Evolutionary conservation across 2,888 invertebrate genomes (phyloP).

Genomic region (Drosophila mimetica): DNA sequence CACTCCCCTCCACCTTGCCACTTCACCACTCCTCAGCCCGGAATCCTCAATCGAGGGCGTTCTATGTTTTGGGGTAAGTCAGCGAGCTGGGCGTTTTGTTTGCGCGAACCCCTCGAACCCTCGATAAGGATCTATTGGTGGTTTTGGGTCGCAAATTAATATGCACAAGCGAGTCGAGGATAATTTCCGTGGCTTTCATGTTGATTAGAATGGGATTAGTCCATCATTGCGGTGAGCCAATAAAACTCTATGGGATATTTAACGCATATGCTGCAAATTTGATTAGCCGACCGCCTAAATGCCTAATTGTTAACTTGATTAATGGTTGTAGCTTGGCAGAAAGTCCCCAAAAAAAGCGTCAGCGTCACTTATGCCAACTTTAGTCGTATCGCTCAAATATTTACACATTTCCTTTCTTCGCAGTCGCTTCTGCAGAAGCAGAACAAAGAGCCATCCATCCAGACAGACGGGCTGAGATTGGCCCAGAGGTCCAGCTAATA

Average conservation of each 20-base stretch:
- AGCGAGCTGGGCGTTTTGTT: conserved; percentile 57
- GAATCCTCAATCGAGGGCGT: conserved; percentile 40
- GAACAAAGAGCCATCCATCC: conserved; percentile 35
- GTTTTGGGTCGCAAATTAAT: conserved; percentile 62
- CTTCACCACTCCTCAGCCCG: not conserved
- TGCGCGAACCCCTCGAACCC: conserved; percentile 51
- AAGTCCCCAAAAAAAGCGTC: conserved; percentile 15
- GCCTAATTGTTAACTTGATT: conserved; percentile 29
- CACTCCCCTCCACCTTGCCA: not conserved
- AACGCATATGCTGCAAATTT: conserved; percentile 67
- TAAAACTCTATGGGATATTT: conserved; percentile 59
- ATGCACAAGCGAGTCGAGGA: conserved; percentile 38
- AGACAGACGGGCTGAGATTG: conserved; percentile 25
- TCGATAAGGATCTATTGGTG: conserved; percentile 50
- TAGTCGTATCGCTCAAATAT: conserved; percentile 40
- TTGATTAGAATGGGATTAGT: conserved; percentile 81
- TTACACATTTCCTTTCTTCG: conserved; percentile 35
- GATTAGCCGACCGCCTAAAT: conserved; percentile 30
- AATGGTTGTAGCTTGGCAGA: conserved; percentile 4
- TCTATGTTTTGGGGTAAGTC: conserved; percentile 48
- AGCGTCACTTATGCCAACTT: not conserved
- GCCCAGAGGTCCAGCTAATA: conserved; percentile 64
- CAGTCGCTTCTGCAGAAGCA: conserved; percentile 42
- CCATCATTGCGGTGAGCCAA: conserved; percentile 74
- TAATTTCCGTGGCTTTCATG: conserved; percentile 72